Evolutionary conservation across 2,113 vertebrate genomes (phyloP).

Genomic region (Haliaeetus leucogaster): DNA sequence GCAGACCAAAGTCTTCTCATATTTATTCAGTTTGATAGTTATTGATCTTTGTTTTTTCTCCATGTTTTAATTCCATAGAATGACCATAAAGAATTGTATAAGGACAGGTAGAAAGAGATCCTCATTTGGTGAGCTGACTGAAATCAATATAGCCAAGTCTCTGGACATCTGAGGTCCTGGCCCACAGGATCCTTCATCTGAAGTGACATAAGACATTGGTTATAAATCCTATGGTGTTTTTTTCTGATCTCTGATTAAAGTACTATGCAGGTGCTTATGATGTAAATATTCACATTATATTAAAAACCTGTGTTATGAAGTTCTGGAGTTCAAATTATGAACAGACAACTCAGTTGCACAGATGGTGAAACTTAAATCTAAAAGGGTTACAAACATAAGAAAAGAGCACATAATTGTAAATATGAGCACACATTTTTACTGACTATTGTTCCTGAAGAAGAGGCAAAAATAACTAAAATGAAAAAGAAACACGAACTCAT

Average conservation of each 20-base stretch:
- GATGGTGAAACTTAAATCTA: neutral
- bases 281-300: neutral
- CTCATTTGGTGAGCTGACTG: neutral
- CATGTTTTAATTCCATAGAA: neutral
- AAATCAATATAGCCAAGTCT: neutral
- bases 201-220: neutral
- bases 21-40: neutral
- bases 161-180: neutral
- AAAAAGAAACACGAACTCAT: neutral
- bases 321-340: neutral
- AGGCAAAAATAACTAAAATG: neutral
- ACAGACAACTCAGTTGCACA: neutral
- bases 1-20: neutral
- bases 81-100: neutral
- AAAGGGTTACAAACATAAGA: neutral
- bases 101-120: neutral
- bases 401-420: neutral
- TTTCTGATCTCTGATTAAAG: neutral
- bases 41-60: neutral
- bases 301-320: neutral
- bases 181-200: neutral
- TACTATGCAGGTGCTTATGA: neutral
- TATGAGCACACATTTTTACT: neutral
- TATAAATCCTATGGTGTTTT: neutral
- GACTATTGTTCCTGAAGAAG: neutral